Evolutionary conservation across 2,888 invertebrate species (phyloP).

Genomic region (Cryptus armator): DNA sequence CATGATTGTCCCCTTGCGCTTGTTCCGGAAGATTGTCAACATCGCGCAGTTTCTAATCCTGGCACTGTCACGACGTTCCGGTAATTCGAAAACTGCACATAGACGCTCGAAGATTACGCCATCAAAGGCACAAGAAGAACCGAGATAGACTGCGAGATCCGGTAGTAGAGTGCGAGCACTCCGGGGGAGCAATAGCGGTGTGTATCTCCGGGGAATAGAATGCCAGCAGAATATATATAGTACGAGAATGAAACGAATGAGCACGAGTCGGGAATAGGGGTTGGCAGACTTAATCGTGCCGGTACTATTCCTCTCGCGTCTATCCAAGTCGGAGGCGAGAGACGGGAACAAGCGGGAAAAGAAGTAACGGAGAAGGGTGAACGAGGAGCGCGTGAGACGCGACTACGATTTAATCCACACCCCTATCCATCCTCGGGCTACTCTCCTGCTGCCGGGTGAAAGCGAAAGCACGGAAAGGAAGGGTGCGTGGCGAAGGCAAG

Average conservation of each 20-base stretch:
- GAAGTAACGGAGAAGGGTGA: conserved; percentile 23
- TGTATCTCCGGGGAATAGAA: conserved; percentile 43
- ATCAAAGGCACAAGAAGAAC: conserved; percentile 35
- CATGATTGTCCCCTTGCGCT: neutral
- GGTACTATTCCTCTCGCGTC: conserved; percentile 76
- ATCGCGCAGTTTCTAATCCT: conserved; percentile 24
- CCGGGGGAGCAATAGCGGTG: conserved; percentile 50
- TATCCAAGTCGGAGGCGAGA: conserved; percentile 56
- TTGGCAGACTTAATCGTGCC: conserved; percentile 74
- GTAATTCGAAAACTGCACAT: neutral
- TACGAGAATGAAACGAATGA: conserved; percentile 46
- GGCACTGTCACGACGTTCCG: conserved; percentile 15
- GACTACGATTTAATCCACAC: conserved; percentile 66
- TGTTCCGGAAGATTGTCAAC: conserved; percentile 34
- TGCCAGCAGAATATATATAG: conserved; percentile 40
- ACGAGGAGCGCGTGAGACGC: conserved; percentile 40
- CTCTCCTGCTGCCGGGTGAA: conserved; percentile 20
- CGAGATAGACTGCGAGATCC: conserved; percentile 14
- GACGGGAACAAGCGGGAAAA: conserved; percentile 28
- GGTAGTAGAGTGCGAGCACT: conserved; percentile 22
- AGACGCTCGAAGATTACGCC: conserved; percentile 48
- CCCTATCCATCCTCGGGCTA: conserved; percentile 55
- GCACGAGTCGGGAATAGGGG: conserved; percentile 63
- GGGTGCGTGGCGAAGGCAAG: conserved; percentile 35
- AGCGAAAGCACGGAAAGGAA: conserved; percentile 55